These are phyloP conservation scores for Cerastoderma edule DNA, from an alignment of 2,888 invertebrate species.

Conservation along the genomic window DNA sequence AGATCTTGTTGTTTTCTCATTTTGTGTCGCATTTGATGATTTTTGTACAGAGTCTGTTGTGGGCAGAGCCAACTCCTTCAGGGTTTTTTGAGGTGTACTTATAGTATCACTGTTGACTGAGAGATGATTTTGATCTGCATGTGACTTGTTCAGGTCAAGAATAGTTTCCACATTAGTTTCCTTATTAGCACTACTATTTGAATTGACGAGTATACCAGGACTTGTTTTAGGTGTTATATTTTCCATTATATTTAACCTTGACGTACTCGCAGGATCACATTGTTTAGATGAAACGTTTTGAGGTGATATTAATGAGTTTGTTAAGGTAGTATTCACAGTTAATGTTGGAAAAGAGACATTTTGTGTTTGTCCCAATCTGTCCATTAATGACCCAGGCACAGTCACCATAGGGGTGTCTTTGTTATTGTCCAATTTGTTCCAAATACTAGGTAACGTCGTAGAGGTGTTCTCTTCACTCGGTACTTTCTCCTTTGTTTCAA, in stretches of 20 bases:
- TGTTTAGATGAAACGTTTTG: conserved; percentile 18
- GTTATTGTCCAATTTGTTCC: conserved; percentile 65
- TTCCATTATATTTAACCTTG: conserved; percentile 32
- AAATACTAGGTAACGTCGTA: conserved; percentile 39
- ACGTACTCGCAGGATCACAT: conserved; percentile 18
- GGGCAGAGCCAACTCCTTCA: neutral
- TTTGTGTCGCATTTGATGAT: conserved; percentile 16
- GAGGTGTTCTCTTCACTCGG: conserved; percentile 48
- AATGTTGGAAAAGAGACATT: conserved; percentile 67
- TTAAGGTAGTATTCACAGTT: conserved; percentile 63
- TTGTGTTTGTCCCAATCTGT: conserved; percentile 64
- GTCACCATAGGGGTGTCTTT: conserved; percentile 64
- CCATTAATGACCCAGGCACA: conserved; percentile 67
- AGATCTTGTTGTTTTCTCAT: conserved; percentile 1
- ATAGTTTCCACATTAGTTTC: conserved; percentile 17
- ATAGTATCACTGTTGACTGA: conserved; percentile 11
- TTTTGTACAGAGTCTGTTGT: neutral
- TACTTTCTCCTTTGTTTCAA: conserved; percentile 86
- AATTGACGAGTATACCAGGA: conserved; percentile 10
- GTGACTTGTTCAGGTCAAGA: conserved; percentile 12
- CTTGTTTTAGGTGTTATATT: conserved; percentile 32
- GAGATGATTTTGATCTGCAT: conserved; percentile 12
- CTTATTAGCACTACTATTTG: conserved; percentile 28
- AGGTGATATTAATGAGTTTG: conserved; percentile 26
- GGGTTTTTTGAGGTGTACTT: neutral